Evolutionary conservation across 2,888 invertebrate genomes (phyloP).

Genomic region (Nebria salina): DNA sequence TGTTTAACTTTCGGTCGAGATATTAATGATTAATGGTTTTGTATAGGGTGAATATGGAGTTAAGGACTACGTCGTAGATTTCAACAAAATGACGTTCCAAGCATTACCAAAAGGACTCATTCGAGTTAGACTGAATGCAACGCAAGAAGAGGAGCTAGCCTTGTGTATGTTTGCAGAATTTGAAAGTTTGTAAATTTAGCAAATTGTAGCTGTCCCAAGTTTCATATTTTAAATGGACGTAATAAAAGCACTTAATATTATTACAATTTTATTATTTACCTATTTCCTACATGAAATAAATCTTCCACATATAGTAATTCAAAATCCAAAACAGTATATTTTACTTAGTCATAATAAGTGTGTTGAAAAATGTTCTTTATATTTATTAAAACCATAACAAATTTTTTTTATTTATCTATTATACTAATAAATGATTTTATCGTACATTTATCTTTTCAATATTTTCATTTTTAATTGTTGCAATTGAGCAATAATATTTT

Average conservation of each 20-base stretch:
- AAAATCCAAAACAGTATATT: too few relatives aligned
- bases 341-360: too few relatives aligned
- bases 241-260: neutral
- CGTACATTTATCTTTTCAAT: too few relatives aligned
- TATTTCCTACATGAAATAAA: neutral
- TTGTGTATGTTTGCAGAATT: slow-evolving; percentile 36
- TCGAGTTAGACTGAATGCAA: slow-evolving; percentile 30
- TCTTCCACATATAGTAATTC: neutral
- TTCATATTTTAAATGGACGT: neutral
- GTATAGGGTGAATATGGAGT: slow-evolving; percentile 26
- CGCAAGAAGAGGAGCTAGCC: slow-evolving; percentile 33
- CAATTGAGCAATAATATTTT: too few relatives aligned
- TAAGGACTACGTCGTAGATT: slow-evolving; percentile 29
- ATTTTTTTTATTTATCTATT: too few relatives aligned
- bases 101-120: slow-evolving; percentile 22
- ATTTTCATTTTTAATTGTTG: too few relatives aligned
- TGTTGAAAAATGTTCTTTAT: too few relatives aligned
- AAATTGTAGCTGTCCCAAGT: neutral
- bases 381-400: too few relatives aligned
- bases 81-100: slow-evolving; percentile 17
- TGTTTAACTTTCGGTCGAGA: neutral
- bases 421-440: too few relatives aligned
- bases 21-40: neutral
- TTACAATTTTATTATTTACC: neutral
- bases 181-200: slow-evolving; percentile 16